Percentiles rank a stretch among this genome's conserved stretches.
Evolutionary conservation across 2,888 invertebrate species (phyloP).

Genomic region (Anthophora plumipes): DNA sequence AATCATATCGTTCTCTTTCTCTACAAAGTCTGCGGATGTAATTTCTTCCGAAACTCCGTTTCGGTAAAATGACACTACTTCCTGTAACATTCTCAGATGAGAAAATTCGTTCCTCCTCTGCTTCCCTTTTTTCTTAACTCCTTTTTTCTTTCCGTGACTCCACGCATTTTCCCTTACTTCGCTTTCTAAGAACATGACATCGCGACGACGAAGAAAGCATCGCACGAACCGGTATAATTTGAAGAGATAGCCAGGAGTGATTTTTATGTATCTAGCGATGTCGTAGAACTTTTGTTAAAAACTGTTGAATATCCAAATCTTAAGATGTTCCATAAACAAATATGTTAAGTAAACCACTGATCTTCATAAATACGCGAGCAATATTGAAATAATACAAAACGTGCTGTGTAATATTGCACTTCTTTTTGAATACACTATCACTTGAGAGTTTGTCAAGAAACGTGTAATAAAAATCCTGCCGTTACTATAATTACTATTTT

Average conservation of each 20-base stretch:
- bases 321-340: neutral
- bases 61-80: constrained; percentile 61
- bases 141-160: constrained; percentile 16
- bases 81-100: constrained; percentile 49
- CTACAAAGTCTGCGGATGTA: constrained; percentile 58
- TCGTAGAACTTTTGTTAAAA: neutral
- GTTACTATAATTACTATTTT: too few species aligned
- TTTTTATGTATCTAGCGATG: constrained; percentile 17
- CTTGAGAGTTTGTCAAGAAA: too few species aligned
- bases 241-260: constrained; percentile 23
- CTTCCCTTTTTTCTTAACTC: constrained; percentile 7
- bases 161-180: constrained; percentile 3
- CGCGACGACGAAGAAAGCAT: constrained; percentile 16
- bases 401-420: neutral
- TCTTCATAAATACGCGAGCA: neutral
- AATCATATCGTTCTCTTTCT: constrained; percentile 38
- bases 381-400: neutral
- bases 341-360: neutral
- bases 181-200: constrained; percentile 11
- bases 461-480: too few species aligned
- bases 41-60: constrained; percentile 62
- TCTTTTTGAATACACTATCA: neutral
- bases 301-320: neutral
- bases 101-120: constrained; percentile 60
- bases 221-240: constrained; percentile 36